Base-by-base conservation (phyloP, 2,113 vertebrate genomes). In the Ornithorhynchus anatinus region DNA sequence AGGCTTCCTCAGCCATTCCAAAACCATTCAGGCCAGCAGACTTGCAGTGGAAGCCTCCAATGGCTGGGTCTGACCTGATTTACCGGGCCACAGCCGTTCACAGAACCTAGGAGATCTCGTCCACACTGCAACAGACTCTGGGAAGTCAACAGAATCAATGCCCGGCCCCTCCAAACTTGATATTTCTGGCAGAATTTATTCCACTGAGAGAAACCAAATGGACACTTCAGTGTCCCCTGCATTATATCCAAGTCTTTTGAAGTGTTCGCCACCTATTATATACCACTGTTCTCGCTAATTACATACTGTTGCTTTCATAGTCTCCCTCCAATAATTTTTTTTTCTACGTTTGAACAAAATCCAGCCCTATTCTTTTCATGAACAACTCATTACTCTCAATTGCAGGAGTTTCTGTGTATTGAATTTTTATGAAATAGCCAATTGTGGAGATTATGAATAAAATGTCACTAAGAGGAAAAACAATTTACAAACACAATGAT, bases 361-460 rank as follows among this genome's bases (percentile, higher is more conserved):
- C 80, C 77, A 70, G 0, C 10, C 67, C 35, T 84, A 53, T 60
- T 70, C 79, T 77, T 71, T 69, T 68, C 81, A 80, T 83, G 70
- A 79, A 47, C 40, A 78, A 89, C 75, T 80, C 73, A 79, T 89
- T 87, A 85, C 54, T 38, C 72, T 61, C 56, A 74, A 54, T 70
- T 73, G 81, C 54, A 81, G 66, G 60, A 74, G 36, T 51, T 86
- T 35, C 65, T 31, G 64, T 39, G 65, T 59, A 53, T 67, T 81
- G 80, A 84, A 80, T 87, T 83, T 78, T 82, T 84, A 73, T 72
- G 70, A 67, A 58, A 69, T 88, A 68, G 75, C 72, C 83, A 88
- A 70, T 66, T 59, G 51, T 59, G 33, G 52, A 72, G 65, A 70
- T 42, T 73, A 63, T 80, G 84, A 89, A 85, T 74, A 75, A 82